Conservation (phyloP, 2,113 vertebrate genomes). For the Pterocles orientalis region DNA sequence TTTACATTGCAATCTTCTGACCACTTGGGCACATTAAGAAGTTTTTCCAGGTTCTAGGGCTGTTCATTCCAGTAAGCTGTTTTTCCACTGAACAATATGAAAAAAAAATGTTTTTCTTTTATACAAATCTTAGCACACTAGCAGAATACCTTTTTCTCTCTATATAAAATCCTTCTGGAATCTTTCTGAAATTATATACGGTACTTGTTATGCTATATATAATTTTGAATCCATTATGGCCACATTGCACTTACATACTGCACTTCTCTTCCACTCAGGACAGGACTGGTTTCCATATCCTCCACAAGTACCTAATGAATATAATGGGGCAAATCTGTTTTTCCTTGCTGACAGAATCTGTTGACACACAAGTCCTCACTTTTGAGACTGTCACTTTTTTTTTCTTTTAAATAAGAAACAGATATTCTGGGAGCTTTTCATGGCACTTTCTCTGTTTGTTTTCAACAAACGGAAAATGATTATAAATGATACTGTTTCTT, state of each 20-base stretch:
- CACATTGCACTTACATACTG: not conserved
- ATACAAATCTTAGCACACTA: not conserved
- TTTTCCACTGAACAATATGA: not conserved
- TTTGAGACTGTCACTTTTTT: not conserved
- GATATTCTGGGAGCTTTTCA: conserved; percentile 32
- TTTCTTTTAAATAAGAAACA: conserved; percentile 45
- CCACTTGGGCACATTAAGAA: not conserved
- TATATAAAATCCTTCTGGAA: not conserved
- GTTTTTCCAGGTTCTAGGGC: not conserved
- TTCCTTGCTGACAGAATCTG: conserved; percentile 18
- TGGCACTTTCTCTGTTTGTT: conserved; percentile 41
- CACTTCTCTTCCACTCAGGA: not conserved
- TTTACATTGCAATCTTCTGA: conserved; percentile 20
- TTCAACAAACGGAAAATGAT: conserved; percentile 42
- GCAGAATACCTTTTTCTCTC: not conserved
- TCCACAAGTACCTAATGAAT: not conserved
- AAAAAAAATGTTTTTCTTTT: not conserved
- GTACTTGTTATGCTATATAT: not conserved
- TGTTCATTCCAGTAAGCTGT: not conserved
- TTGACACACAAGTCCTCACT: not conserved
- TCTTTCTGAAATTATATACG: not conserved
- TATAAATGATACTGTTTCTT: conserved; percentile 12
- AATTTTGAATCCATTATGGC: not conserved
- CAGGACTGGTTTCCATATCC: not conserved
- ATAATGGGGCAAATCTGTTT: conserved; percentile 2